Percentiles rank a stretch among this genome's conserved stretches.
phyloP scores from a whole-genome alignment of 2,888 invertebrate genomes.

The Megastigmus dorsalis region DNA sequence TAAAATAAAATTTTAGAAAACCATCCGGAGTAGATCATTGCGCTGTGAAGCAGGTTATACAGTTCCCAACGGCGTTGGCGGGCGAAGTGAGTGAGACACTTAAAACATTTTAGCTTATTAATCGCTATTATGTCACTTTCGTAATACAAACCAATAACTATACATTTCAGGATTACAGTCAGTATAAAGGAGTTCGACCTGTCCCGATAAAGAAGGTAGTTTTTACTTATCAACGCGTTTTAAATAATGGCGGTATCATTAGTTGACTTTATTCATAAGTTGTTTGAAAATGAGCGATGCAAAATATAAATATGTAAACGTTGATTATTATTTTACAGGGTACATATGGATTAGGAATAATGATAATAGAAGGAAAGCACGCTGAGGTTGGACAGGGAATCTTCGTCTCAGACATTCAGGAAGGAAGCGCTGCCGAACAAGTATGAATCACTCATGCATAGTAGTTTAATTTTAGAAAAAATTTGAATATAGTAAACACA shows the following conservation, averaged over 20 bases:
- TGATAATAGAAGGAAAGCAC: conserved; percentile 96
- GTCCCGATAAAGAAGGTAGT: conserved; percentile 90
- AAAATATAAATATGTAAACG: conserved; percentile 18
- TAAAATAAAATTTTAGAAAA: conserved; percentile 82
- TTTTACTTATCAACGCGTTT: not conserved
- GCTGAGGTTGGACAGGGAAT: conserved; percentile 94
- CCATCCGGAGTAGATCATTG: conserved; percentile 85
- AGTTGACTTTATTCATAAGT: not conserved
- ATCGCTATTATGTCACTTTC: too few relatives aligned
- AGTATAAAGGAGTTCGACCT: conserved; percentile 86
- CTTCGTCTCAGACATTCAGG: conserved; percentile 94
- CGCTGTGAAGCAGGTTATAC: conserved; percentile 91
- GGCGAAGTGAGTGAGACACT: conserved; percentile 82
- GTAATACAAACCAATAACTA: too few relatives aligned
- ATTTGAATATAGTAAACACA: too few relatives aligned
- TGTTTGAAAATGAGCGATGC: not conserved
- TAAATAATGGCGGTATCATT: not conserved
- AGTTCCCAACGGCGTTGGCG: conserved; percentile 89
- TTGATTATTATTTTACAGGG: conserved; percentile 76
- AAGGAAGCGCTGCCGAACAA: conserved; percentile 90
- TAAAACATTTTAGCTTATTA: not conserved
- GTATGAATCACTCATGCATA: conserved; percentile 73
- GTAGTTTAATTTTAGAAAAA: not conserved
- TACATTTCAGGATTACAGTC: conserved; percentile 58
- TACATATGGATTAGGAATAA: conserved; percentile 89